Percentiles rank a stretch among this genome's conserved stretches.
phyloP scores from a whole-genome alignment of 2,113 vertebrate species.

The Leptodactylus fuscus region DNA sequence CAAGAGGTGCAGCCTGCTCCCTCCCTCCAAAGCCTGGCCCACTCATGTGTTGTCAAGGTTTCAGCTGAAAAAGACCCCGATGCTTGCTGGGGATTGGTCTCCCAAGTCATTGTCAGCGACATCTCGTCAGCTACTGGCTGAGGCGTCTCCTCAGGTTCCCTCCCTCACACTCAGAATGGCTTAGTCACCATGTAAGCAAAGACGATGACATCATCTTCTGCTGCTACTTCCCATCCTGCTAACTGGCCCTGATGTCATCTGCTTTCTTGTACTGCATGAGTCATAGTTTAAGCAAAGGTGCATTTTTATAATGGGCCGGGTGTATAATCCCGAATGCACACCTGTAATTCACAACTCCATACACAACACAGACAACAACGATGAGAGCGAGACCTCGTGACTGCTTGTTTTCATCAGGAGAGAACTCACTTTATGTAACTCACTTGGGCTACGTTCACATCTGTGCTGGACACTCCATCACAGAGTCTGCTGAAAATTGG shows the following conservation, averaged over 20 bases:
- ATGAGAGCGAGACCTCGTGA: background rate
- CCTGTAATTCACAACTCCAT: background rate
- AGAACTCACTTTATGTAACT: background rate
- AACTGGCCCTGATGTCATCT: slow-evolving; percentile 58
- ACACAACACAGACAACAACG: background rate
- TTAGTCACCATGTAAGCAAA: slow-evolving; percentile 56
- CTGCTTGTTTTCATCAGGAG: background rate
- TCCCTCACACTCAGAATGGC: slow-evolving; percentile 47
- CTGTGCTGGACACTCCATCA: background rate
- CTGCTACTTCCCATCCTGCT: slow-evolving; percentile 45
- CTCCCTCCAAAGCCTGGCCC: slow-evolving; percentile 28
- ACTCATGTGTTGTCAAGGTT: slow-evolving; percentile 60
- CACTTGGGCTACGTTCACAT: no score
- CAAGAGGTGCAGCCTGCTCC: slow-evolving; percentile 8
- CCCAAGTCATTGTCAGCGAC: slow-evolving; percentile 19
- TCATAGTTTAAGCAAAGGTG: slow-evolving; percentile 47
- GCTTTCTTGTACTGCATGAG: slow-evolving; percentile 52
- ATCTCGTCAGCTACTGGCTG: slow-evolving; percentile 15
- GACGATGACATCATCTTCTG: slow-evolving; percentile 57
- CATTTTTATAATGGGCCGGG: slow-evolving; percentile 15
- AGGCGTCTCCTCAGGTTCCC: background rate
- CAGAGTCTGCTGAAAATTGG: background rate
- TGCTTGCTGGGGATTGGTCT: slow-evolving; percentile 46
- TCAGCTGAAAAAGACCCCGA: slow-evolving; percentile 58
- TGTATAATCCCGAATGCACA: background rate